Conservation (phyloP, 2,888 invertebrate species). For the Choristoneura rosaceana region DNA sequence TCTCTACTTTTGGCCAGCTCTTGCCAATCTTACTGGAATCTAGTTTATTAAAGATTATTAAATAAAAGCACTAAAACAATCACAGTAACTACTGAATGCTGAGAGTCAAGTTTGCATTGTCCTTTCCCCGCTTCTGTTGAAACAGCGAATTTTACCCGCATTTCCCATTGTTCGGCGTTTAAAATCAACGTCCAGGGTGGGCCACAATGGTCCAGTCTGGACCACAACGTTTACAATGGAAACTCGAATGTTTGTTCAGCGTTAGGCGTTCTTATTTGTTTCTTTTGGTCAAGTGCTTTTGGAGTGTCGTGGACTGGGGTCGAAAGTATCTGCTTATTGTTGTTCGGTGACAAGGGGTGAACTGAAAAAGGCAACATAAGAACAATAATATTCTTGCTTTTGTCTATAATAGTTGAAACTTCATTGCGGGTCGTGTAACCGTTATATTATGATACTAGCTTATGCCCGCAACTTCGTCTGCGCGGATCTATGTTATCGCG, state of each 20-base stretch:
- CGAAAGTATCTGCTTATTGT: background rate
- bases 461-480: no score
- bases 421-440: no score
- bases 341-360: background rate
- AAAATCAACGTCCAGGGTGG: conserved; percentile 32
- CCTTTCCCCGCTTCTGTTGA: conserved; percentile 32
- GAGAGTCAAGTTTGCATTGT: conserved; percentile 16
- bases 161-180: conserved; percentile 34
- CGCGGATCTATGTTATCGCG: no score
- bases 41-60: no score
- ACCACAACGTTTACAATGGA: conserved; percentile 34
- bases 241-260: conserved; percentile 34
- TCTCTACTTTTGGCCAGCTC: no score
- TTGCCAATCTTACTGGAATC: no score
- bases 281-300: conserved; percentile 25
- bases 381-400: background rate
- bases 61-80: conserved; percentile 4
- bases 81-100: background rate
- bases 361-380: background rate
- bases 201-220: conserved; percentile 30
- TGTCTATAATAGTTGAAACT: background rate
- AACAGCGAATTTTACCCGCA: conserved; percentile 34
- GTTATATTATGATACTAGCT: no score
- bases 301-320: conserved; percentile 14
- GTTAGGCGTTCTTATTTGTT: conserved; percentile 27